phyloP scores from a whole-genome alignment of 2,888 invertebrate genomes.

The Platycheirus rosarum region DNA sequence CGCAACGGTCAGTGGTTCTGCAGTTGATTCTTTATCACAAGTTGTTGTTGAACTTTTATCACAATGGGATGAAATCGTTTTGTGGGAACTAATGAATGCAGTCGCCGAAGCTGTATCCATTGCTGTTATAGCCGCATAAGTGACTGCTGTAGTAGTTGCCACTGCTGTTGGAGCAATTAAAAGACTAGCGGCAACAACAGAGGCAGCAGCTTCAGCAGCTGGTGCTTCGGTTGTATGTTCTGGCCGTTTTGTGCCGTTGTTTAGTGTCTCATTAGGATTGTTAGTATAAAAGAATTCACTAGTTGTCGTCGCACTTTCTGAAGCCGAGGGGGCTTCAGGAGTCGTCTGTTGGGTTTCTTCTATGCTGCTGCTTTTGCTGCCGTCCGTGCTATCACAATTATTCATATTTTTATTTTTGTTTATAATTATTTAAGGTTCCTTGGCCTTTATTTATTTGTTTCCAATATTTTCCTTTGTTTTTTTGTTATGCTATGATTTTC shows the following conservation, averaged over 20 bases:
- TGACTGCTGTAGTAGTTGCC: constrained; percentile 33
- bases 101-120: constrained; percentile 59
- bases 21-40: constrained; percentile 68
- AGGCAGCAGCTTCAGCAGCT: constrained; percentile 6
- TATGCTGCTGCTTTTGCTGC: constrained; percentile 63
- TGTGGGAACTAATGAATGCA: constrained; percentile 62
- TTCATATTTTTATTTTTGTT: constrained; percentile 64
- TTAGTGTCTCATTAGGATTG: constrained; percentile 75
- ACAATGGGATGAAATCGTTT: constrained; percentile 33
- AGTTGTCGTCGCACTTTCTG: constrained; percentile 29
- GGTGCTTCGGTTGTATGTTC: constrained; percentile 27
- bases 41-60: constrained; percentile 58
- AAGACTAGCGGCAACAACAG: constrained; percentile 22
- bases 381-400: constrained; percentile 66
- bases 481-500: constrained; percentile 69
- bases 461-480: constrained; percentile 16
- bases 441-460: constrained; percentile 27
- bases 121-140: constrained; percentile 62
- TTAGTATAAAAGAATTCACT: constrained; percentile 45
- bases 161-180: constrained; percentile 37
- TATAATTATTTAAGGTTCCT: constrained; percentile 5
- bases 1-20: constrained; percentile 39
- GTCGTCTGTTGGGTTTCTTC: constrained; percentile 51
- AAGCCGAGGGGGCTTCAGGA: constrained; percentile 12
- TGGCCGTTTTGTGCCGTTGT: constrained; percentile 46